These are phyloP conservation scores for Zaprionus davidi DNA, from an alignment of 1,140 invertebrate species.

Conservation along the genomic window DNA sequence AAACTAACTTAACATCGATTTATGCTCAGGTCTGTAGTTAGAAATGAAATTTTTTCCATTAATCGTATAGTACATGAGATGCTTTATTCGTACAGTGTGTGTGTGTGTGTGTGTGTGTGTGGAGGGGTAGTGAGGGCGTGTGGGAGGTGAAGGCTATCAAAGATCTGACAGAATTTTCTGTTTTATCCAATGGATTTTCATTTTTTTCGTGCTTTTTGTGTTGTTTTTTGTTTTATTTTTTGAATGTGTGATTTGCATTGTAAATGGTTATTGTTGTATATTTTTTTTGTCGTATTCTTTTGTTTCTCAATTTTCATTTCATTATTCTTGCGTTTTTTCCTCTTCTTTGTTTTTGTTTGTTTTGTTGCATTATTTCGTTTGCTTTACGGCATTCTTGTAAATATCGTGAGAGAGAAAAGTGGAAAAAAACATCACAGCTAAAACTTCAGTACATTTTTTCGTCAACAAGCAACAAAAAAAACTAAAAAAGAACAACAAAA, in stretches of 20 bases:
- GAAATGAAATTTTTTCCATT: constrained; percentile 1
- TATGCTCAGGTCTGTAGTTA: constrained; percentile 28
- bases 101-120: neutral
- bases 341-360: constrained; percentile 18
- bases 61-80: constrained; percentile 54
- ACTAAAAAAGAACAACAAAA: constrained; percentile 35
- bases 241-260: neutral
- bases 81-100: constrained; percentile 55
- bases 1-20: constrained; percentile 26
- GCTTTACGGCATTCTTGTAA: constrained; percentile 46
- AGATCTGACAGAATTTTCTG: neutral
- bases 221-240: neutral
- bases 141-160: neutral
- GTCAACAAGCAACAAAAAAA: constrained; percentile 45
- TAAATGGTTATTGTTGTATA: neutral
- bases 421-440: constrained; percentile 79
- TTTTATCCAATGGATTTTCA: constrained; percentile 5
- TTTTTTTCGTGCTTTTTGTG: constrained; percentile 12
- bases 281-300: constrained; percentile 38
- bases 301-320: constrained; percentile 26
- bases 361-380: constrained; percentile 39
- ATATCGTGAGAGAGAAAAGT: constrained; percentile 73
- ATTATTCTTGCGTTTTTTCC: constrained; percentile 29
- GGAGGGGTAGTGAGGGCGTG: neutral
- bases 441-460: constrained; percentile 78